phyloP scores from a whole-genome alignment of 2,888 invertebrate genomes.

The Meteorus colon region DNA sequence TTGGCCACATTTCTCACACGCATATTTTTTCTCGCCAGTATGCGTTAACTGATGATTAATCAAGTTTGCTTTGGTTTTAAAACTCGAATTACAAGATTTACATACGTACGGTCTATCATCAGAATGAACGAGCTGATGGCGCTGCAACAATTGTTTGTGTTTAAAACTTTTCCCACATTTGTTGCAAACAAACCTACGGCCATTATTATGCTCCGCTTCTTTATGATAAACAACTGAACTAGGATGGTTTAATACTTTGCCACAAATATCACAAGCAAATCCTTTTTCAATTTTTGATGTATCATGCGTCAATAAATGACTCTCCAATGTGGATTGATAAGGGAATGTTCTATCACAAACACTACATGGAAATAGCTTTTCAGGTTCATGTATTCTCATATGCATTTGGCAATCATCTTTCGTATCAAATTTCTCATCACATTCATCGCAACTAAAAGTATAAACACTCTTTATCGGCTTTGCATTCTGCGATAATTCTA shows the following conservation, averaged over 20 bases:
- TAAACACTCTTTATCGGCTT: slow-evolving; percentile 27
- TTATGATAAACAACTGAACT: slow-evolving; percentile 85
- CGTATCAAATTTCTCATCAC: slow-evolving; percentile 77
- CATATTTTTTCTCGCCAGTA: slow-evolving; percentile 81
- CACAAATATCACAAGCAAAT: slow-evolving; percentile 81
- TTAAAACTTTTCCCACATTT: slow-evolving; percentile 85
- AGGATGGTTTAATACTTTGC: slow-evolving; percentile 81
- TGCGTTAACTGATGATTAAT: slow-evolving; percentile 84
- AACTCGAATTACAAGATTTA: slow-evolving; percentile 77
- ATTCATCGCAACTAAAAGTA: slow-evolving; percentile 75
- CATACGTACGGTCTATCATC: slow-evolving; percentile 80
- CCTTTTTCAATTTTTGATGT: slow-evolving; percentile 72
- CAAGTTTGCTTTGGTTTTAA: slow-evolving; percentile 83
- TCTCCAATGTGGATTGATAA: slow-evolving; percentile 78
- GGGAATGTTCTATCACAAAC: slow-evolving; percentile 78
- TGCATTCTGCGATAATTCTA: background rate
- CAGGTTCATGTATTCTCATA: slow-evolving; percentile 77
- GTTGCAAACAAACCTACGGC: slow-evolving; percentile 82
- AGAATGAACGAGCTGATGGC: slow-evolving; percentile 88
- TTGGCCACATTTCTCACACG: slow-evolving; percentile 83
- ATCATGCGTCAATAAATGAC: slow-evolving; percentile 76
- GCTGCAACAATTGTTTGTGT: slow-evolving; percentile 82
- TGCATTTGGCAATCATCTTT: slow-evolving; percentile 79
- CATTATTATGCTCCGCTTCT: slow-evolving; percentile 81
- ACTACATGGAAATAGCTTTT: slow-evolving; percentile 76